A percentile compares a stretch with the other conserved stretches of the same genome.
These are phyloP conservation scores for Numida meleagris DNA, from an alignment of 2,113 vertebrate species.

Conservation along the genomic window DNA sequence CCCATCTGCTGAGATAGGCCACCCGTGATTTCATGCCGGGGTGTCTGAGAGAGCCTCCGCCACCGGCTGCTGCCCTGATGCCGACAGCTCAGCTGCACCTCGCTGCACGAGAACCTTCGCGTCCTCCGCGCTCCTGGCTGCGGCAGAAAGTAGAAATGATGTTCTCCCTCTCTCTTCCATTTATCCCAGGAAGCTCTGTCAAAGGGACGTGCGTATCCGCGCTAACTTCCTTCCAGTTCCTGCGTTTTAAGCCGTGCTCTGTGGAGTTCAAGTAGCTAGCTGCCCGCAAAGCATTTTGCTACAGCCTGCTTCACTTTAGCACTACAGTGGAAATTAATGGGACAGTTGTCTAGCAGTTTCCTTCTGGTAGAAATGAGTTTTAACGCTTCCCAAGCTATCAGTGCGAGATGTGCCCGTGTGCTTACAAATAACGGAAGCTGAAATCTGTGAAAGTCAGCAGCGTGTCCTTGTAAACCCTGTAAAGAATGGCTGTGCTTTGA, in stretches of 20 bases:
- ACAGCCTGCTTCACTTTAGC: too few relatives aligned
- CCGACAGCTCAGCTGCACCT: too few relatives aligned
- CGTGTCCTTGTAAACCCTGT: not conserved
- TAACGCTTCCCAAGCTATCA: not conserved
- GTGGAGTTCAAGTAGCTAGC: not conserved
- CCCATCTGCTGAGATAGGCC: constrained; percentile 44
- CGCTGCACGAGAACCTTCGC: too few relatives aligned
- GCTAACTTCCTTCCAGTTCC: not conserved
- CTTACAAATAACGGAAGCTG: not conserved
- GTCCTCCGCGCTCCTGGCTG: not conserved
- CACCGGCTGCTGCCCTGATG: too few relatives aligned
- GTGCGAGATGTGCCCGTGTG: accelerated
- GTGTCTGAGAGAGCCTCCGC: not conserved
- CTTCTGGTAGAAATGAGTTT: not conserved
- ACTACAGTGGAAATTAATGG: not conserved
- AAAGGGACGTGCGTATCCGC: not conserved
- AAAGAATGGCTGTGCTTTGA: accelerated
- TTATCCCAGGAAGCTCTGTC: not conserved
- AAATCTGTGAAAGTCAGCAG: not conserved
- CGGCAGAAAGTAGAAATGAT: not conserved
- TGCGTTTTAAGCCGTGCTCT: not conserved
- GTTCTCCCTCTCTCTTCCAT: not conserved
- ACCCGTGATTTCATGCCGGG: not conserved
- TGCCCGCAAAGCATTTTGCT: not conserved
- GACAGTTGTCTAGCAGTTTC: not conserved